phyloP scores from a whole-genome alignment of 2,888 invertebrate genomes.

The Oscheius myriophilus region DNA sequence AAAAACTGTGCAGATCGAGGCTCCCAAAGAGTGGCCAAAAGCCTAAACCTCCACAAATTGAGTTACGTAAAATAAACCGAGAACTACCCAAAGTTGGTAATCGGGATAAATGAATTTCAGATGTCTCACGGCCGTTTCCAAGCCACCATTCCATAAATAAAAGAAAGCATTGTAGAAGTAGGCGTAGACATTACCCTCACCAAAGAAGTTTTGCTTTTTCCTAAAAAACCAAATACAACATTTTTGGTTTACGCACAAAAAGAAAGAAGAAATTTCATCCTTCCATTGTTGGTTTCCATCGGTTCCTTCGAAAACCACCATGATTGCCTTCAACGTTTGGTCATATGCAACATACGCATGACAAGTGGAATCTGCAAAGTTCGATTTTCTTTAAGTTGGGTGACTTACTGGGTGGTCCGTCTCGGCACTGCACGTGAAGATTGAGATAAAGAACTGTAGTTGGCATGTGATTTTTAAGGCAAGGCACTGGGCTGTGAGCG shows the following conservation, averaged over 20 bases:
- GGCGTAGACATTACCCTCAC: constrained; percentile 14
- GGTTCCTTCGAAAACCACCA: constrained; percentile 26
- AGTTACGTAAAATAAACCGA: neutral
- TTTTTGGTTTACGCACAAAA: neutral
- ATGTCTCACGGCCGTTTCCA: constrained; percentile 8
- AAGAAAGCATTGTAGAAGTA: constrained; percentile 27
- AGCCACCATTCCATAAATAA: constrained; percentile 23
- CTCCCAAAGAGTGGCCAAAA: constrained; percentile 27
- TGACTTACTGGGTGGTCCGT: neutral
- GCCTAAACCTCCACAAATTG: constrained; percentile 11
- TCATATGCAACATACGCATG: constrained; percentile 25
- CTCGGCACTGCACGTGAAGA: constrained; percentile 9
- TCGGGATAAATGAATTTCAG: constrained; percentile 20
- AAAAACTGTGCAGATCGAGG: constrained; percentile 16
- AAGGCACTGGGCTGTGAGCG: constrained; percentile 14
- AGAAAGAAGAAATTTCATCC: constrained; percentile 26
- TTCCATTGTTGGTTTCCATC: constrained; percentile 18
- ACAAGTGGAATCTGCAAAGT: constrained; percentile 22
- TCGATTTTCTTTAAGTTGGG: neutral
- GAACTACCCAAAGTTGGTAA: constrained; percentile 21
- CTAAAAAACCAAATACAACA: neutral
- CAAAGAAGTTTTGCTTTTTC: constrained; percentile 22
- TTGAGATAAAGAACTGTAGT: constrained; percentile 14
- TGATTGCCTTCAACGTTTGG: constrained; percentile 10
- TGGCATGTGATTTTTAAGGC: constrained; percentile 16